phyloP scores from a whole-genome alignment of 2,113 vertebrate species.

The Microcebus ravelobensis region DNA sequence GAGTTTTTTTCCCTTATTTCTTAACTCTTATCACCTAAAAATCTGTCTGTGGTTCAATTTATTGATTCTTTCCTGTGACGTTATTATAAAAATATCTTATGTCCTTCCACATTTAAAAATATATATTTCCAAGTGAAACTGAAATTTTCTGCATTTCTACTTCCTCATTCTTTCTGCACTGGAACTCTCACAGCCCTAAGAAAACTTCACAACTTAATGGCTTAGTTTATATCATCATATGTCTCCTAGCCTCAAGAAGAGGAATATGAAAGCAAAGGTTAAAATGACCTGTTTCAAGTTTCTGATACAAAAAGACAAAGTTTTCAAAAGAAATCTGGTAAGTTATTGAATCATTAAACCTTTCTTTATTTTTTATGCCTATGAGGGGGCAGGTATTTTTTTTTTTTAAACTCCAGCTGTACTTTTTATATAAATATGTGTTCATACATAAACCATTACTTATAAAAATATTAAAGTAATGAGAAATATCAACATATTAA shows the following conservation, averaged over 20 bases:
- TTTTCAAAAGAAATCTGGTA: slow-evolving; percentile 59
- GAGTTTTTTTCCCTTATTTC: not conserved
- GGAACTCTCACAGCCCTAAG: no score
- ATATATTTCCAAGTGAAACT: not conserved
- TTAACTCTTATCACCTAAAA: slow-evolving; percentile 5
- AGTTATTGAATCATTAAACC: slow-evolving; percentile 38
- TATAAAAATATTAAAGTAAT: slow-evolving; percentile 39
- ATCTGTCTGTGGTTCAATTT: not conserved
- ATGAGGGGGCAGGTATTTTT: not conserved
- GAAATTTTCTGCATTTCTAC: slow-evolving; percentile 10
- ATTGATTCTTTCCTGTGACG: not conserved
- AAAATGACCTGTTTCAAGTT: not conserved
- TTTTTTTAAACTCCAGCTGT: not conserved
- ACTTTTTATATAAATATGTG: not conserved
- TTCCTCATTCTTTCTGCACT: slow-evolving; percentile 5
- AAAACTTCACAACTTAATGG: not conserved
- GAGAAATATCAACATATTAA: not conserved
- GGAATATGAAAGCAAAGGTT: not conserved
- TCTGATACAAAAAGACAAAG: not conserved
- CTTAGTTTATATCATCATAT: not conserved
- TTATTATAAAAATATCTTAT: not conserved
- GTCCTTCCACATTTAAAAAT: not conserved
- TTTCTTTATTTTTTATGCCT: not conserved
- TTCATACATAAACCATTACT: not conserved
- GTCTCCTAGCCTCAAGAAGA: not conserved